Percentiles rank a stretch among this genome's conserved stretches.
phyloP scores from a whole-genome alignment of 2,888 invertebrate species.

The Blera fallax region DNA sequence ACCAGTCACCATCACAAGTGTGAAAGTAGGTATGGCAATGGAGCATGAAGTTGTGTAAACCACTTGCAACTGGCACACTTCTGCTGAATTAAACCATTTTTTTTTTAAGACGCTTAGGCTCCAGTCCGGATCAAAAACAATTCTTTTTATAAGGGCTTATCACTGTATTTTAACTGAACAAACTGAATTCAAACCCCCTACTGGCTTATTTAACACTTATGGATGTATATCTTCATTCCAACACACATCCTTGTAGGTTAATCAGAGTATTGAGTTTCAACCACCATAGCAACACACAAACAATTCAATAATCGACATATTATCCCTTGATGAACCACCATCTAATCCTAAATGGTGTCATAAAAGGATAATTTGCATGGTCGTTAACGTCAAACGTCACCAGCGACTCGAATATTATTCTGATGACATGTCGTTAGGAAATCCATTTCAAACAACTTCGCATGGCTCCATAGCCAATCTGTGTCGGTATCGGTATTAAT shows the following conservation, averaged over 20 bases:
- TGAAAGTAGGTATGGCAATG: slow-evolving; percentile 1
- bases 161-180: no score
- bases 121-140: no score
- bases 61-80: slow-evolving; percentile 27
- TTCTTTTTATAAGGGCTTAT: no score
- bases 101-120: no score
- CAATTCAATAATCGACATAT: no score
- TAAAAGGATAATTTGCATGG: background rate
- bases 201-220: no score
- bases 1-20: background rate
- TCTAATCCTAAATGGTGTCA: background rate
- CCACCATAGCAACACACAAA: no score
- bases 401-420: slow-evolving; percentile 1
- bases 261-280: background rate
- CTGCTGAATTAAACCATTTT: background rate
- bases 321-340: background rate
- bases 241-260: background rate
- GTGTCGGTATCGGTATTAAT: background rate
- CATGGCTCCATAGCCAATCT: background rate
- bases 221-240: no score
- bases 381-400: background rate
- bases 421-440: slow-evolving; percentile 8
- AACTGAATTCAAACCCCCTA: no score
- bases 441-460: background rate
- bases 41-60: background rate